Conservation (phyloP, 2,113 vertebrate species). For the Pycnonotus jocosus region DNA sequence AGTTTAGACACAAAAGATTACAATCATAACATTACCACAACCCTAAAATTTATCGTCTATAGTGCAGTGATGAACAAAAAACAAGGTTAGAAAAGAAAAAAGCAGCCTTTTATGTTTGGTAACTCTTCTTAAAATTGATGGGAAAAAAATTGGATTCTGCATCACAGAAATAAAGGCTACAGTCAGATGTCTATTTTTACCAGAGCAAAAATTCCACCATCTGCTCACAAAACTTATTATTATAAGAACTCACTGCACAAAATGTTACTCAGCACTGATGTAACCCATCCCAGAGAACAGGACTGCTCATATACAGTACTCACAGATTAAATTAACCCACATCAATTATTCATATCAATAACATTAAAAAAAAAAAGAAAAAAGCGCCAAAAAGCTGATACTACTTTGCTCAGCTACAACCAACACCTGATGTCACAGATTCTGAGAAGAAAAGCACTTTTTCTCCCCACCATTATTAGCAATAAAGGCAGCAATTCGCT, state of each 20-base stretch:
- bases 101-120: not conserved
- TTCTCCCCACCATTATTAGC: not conserved
- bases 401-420: not conserved
- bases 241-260: not conserved
- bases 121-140: not conserved
- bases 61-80: not conserved
- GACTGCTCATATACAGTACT: not conserved
- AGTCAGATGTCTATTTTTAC: not conserved
- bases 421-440: not conserved
- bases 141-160: not conserved
- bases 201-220: not conserved
- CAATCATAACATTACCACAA: not conserved
- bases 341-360: not conserved
- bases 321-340: not conserved
- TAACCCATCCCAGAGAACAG: not conserved
- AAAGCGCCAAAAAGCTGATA: not conserved
- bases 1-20: not conserved
- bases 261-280: not conserved
- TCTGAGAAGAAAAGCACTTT: not conserved
- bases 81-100: not conserved
- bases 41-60: accelerated
- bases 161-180: not conserved
- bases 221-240: not conserved
- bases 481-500: not conserved
- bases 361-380: not conserved